Evolutionary conservation across 1,140 invertebrate species (phyloP).

Genomic region (Lepidurus couesii): DNA sequence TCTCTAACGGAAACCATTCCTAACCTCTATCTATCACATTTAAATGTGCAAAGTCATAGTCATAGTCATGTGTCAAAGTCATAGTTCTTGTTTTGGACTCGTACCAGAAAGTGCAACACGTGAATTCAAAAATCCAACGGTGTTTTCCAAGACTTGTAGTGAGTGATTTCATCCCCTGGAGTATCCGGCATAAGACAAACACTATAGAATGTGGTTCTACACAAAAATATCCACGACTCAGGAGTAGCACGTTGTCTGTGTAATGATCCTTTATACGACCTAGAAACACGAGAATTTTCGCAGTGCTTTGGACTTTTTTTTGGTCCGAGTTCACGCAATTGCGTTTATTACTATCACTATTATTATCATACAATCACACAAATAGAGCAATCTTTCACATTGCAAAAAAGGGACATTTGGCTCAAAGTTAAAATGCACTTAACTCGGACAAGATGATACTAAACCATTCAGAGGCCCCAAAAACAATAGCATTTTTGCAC

Average conservation of each 20-base stretch:
- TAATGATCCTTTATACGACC: no score
- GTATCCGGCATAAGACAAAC: conserved; percentile 96
- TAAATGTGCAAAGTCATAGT: no score
- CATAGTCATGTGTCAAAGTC: no score
- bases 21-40: no score
- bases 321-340: neutral
- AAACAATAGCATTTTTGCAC: no score
- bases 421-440: neutral
- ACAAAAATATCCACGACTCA: conserved; percentile 97
- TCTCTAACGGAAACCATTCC: no score
- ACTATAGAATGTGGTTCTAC: conserved; percentile 98
- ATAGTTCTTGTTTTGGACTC: no score
- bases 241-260: no score
- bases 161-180: conserved; percentile 97
- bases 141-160: conserved; percentile 44
- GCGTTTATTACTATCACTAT: conserved; percentile 1
- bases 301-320: neutral
- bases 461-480: no score
- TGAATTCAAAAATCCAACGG: no score
- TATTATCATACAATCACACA: neutral
- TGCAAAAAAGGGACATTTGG: neutral
- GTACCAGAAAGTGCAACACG: no score
- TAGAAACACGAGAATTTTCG: neutral
- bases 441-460: neutral
- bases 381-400: neutral